Conservation (phyloP, 2,797 vertebrate genomes). For the Buceros bicornis region DNA sequence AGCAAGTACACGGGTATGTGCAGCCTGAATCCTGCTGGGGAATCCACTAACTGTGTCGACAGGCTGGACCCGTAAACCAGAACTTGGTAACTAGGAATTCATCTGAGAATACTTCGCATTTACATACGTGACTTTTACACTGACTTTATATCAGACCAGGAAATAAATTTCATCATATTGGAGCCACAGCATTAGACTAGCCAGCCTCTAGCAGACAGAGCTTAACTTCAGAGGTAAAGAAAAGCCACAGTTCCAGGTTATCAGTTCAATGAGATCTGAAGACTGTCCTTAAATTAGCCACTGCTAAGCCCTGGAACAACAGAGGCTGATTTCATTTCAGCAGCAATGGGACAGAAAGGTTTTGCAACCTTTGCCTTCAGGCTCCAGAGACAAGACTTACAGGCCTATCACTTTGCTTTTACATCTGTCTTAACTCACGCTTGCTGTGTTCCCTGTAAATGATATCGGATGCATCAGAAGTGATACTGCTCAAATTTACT, state of each 20-base stretch:
- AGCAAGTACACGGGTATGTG: not conserved
- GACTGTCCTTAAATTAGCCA: not conserved
- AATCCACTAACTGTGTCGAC: not conserved
- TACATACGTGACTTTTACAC: not conserved
- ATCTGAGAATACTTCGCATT: not conserved
- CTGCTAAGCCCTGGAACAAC: not conserved
- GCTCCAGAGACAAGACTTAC: conserved; percentile 18
- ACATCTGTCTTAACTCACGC: not conserved
- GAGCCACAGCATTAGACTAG: not conserved
- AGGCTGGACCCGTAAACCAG: not conserved
- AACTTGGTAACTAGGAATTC: not conserved
- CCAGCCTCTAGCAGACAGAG: not conserved
- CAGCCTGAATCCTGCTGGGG: not conserved
- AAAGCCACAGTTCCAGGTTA: not conserved
- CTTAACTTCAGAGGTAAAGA: not conserved
- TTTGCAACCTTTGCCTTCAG: conserved; percentile 17
- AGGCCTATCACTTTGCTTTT: not conserved
- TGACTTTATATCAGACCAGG: not conserved
- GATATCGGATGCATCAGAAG: not conserved
- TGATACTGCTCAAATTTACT: not conserved
- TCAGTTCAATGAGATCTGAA: not conserved
- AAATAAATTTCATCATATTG: not conserved
- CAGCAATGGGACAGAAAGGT: not conserved
- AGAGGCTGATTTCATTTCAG: not conserved
- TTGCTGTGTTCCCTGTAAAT: not conserved